Evolutionary conservation across 1,140 invertebrate genomes (phyloP).

Genomic region (Neodiprion lecontei): DNA sequence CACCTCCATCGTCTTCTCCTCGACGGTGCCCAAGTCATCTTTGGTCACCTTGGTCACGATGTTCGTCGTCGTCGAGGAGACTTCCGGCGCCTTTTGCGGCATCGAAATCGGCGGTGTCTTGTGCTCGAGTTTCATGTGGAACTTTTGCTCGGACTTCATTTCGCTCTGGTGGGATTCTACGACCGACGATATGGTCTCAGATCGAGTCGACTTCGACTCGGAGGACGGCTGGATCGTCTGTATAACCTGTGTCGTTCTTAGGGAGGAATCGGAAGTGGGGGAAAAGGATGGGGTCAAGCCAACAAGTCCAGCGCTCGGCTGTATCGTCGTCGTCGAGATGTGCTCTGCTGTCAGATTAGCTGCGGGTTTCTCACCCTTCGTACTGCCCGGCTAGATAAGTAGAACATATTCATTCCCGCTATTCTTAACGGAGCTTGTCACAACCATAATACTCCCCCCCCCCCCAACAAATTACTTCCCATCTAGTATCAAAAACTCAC

Average conservation of each 20-base stretch:
- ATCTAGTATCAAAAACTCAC: slow-evolving; percentile 34
- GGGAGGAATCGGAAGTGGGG: slow-evolving; percentile 40
- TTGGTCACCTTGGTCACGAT: slow-evolving; percentile 27
- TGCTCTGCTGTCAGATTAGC: slow-evolving; percentile 49
- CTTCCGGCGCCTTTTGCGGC: slow-evolving; percentile 12
- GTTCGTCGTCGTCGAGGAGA: slow-evolving; percentile 28
- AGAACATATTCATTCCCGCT: neutral
- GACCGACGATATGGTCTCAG: slow-evolving; percentile 56
- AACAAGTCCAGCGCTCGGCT: slow-evolving; percentile 49
- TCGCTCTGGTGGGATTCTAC: slow-evolving; percentile 54
- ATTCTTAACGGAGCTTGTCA: neutral
- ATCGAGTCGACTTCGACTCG: slow-evolving; percentile 41
- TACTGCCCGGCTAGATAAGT: slow-evolving; percentile 42
- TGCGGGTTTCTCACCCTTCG: slow-evolving; percentile 50
- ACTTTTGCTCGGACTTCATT: slow-evolving; percentile 59
- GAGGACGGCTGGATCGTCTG: slow-evolving; percentile 33
- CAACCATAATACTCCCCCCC: neutral
- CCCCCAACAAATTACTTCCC: neutral
- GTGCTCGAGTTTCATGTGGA: slow-evolving; percentile 60
- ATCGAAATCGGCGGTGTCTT: slow-evolving; percentile 45
- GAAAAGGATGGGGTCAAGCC: slow-evolving; percentile 42
- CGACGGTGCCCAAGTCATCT: slow-evolving; percentile 24
- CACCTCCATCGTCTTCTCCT: slow-evolving; percentile 36
- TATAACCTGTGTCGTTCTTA: slow-evolving; percentile 44
- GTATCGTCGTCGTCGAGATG: slow-evolving; percentile 51